These are phyloP conservation scores for Sinocyclocheilus rhinocerous DNA, from an alignment of 2,113 vertebrate species.

Conservation along the genomic window DNA sequence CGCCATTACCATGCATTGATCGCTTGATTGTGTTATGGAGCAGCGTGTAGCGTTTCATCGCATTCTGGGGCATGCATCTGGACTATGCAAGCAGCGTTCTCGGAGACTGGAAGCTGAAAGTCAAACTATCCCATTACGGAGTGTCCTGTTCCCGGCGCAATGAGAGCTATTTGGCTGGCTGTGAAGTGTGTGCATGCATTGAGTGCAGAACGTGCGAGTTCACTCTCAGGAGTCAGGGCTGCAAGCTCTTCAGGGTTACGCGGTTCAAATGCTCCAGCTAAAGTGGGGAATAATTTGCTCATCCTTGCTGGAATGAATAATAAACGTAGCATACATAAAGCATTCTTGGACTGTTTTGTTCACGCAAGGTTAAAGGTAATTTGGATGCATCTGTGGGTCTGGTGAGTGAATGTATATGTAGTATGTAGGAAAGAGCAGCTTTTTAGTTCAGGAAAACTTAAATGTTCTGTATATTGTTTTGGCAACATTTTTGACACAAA, in stretches of 20 bases:
- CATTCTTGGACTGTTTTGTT: neutral
- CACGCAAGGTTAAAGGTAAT: neutral
- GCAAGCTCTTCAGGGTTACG: conserved; percentile 6
- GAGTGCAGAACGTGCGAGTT: conserved; percentile 5
- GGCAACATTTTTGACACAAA: no score
- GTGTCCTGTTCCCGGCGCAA: conserved; percentile 32
- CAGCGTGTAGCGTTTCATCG: conserved; percentile 22
- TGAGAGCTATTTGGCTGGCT: conserved; percentile 37
- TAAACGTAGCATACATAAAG: conserved; percentile 7
- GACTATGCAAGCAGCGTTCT: conserved; percentile 22
- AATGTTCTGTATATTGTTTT: no score
- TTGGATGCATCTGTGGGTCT: conserved; percentile 9
- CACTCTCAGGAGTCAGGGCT: conserved; percentile 20
- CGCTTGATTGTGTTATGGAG: conserved; percentile 29
- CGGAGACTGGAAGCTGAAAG: conserved; percentile 9
- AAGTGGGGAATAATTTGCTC: conserved; percentile 24
- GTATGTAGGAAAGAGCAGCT: neutral
- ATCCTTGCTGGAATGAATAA: conserved; percentile 16
- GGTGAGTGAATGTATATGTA: conserved; percentile 12
- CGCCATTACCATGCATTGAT: conserved; percentile 42
- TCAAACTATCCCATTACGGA: conserved; percentile 43
- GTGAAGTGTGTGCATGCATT: conserved; percentile 7
- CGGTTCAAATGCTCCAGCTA: neutral
- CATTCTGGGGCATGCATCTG: conserved; percentile 48
- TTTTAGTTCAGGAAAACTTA: no score